Evolutionary conservation across 2,113 vertebrate genomes (phyloP).

Genomic region (Percopsis transmontana): DNA sequence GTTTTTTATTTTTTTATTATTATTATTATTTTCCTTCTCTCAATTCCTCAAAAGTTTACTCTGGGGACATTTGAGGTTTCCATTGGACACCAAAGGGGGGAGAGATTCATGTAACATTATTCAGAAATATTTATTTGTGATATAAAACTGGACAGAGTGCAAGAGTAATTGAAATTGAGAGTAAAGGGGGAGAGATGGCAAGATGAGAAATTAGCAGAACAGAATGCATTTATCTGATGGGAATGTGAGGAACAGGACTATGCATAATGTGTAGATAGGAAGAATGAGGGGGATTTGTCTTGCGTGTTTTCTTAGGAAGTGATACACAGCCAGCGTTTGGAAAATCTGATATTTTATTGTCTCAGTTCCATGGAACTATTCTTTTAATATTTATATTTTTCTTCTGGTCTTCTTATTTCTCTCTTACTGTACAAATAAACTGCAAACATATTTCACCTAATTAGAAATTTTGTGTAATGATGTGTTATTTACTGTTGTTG

Average conservation of each 20-base stretch:
- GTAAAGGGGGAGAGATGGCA: background rate
- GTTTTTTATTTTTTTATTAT: background rate
- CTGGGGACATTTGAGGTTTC: slow-evolving; percentile 39
- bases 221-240: slow-evolving; percentile 8
- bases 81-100: slow-evolving; percentile 38
- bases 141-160: background rate
- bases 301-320: no score
- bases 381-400: background rate
- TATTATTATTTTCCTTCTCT: slow-evolving; percentile 31
- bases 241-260: slow-evolving; percentile 12
- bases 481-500: no score
- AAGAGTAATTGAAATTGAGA: background rate
- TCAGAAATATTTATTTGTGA: slow-evolving; percentile 37
- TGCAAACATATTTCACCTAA: no score
- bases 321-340: no score
- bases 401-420: no score
- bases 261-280: background rate
- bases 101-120: slow-evolving; percentile 31
- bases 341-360: no score
- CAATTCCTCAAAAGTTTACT: slow-evolving; percentile 29
- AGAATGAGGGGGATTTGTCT: slow-evolving; percentile 5
- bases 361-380: background rate
- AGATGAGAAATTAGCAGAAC: background rate
- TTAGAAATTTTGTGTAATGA: no score
- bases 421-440: no score